These are phyloP conservation scores for Heteromyza rotundicornis DNA, from an alignment of 2,888 invertebrate genomes.

Conservation along the genomic window DNA sequence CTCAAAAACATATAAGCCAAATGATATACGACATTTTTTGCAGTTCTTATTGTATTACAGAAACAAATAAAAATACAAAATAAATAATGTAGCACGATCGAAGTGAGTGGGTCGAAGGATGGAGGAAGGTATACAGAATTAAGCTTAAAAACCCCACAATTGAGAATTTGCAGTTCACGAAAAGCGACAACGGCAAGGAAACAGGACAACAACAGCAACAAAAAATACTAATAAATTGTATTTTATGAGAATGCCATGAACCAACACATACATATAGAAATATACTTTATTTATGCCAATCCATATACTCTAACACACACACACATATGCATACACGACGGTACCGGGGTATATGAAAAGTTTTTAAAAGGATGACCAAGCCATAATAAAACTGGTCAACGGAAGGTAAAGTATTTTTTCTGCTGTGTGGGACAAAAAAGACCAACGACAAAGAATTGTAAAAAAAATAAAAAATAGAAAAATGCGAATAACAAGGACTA, in stretches of 20 bases:
- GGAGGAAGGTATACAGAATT: not conserved
- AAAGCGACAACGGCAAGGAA: not conserved
- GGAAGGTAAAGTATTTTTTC: constrained; percentile 24
- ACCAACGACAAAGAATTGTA: not conserved
- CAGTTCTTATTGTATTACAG: not conserved
- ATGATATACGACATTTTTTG: not conserved
- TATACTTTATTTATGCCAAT: not conserved
- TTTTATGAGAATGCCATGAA: not conserved
- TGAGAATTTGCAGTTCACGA: not conserved
- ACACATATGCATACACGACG: not conserved
- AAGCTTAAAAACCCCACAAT: not conserved
- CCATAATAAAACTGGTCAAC: constrained; percentile 26
- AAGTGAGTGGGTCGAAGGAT: not conserved
- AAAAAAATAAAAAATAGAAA: not conserved
- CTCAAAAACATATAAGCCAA: constrained; percentile 1
- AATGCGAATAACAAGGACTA: constrained; percentile 11
- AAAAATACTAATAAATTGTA: constrained; percentile 3
- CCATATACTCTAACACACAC: no score
- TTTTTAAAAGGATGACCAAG: constrained; percentile 22
- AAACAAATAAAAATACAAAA: not conserved
- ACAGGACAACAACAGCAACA: not conserved
- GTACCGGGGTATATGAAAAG: not conserved
- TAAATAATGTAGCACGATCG: constrained; percentile 1
- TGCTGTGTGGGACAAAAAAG: constrained; percentile 16
- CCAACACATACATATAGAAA: not conserved